Evolutionary conservation across 2,797 vertebrate species (phyloP).

Genomic region (Clarias laeviceps): DNA sequence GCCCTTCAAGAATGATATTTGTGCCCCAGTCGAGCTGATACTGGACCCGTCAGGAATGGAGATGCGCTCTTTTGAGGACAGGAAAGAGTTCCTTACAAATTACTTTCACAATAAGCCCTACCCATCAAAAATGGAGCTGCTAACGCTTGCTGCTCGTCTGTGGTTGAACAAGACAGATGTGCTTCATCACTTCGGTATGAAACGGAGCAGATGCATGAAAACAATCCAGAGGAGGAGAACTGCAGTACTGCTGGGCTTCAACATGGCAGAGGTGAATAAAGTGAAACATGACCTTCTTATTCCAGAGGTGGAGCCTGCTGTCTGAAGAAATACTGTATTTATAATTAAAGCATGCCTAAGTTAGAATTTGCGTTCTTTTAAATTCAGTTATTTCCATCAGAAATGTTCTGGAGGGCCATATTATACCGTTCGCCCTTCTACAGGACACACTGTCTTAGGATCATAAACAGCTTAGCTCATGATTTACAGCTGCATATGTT

Average conservation of each 20-base stretch:
- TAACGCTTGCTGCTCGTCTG: conserved; percentile 74
- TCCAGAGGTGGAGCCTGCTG: conserved; percentile 50
- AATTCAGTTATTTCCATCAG: conserved; percentile 18
- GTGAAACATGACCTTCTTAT: conserved; percentile 73
- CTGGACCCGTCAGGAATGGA: conserved; percentile 77
- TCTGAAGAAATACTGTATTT: conserved; percentile 37
- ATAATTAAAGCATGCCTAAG: conserved; percentile 47
- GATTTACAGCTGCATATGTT: background rate
- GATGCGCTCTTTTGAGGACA: conserved; percentile 74
- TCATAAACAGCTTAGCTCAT: background rate
- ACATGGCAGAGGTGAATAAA: conserved; percentile 81
- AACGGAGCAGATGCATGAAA: conserved; percentile 78
- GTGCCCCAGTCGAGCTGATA: conserved; percentile 66
- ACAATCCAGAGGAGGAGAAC: conserved; percentile 74
- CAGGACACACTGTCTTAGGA: background rate
- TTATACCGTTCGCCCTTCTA: background rate
- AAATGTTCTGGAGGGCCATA: background rate
- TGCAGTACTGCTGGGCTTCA: conserved; percentile 82
- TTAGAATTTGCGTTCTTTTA: conserved; percentile 38
- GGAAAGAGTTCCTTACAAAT: conserved; percentile 80
- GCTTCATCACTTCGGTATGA: conserved; percentile 78
- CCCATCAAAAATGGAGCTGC: conserved; percentile 79
- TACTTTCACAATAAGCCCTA: conserved; percentile 86
- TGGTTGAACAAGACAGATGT: conserved; percentile 81
- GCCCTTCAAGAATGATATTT: conserved; percentile 49